Evolutionary conservation across 2,797 vertebrate genomes (phyloP), one percentile per base, ranked within the genome.

Genomic region (Steatocranus sp.): DNA sequence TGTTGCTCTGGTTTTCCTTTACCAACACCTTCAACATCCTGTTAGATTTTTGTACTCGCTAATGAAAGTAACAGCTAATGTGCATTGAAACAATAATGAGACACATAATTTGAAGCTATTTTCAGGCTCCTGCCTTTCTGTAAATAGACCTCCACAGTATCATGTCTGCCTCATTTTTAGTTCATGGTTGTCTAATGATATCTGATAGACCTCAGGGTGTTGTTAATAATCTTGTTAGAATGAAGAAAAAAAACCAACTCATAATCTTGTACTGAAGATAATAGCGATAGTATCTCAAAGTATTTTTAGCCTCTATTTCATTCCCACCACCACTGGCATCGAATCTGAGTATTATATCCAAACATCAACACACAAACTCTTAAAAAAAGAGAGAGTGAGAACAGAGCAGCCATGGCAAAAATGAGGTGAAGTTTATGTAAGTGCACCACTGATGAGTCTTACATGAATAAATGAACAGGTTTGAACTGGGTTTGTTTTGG

Each of bases 381-480:
- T 49, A 77, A 50, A 48, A 15, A 85, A 38, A 68, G 30, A 50
- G 10, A 66, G 76, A 66, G 9, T 17, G 18, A 81, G 79, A 48
- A 49, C 36, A 56, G 43, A 76, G 50, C 20, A 66, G 74, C 76
- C 32, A 74, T 9, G 68, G 80, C 23, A 81, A 79, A 76, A 50
- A 85, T 43, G 38, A 86, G 30, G 76, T 12, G 81, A 82, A 34
- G 83, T 86, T 83, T 85, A 74, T 70, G 43, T 73, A 85, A 90
- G 83, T 46, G 79, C 61, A 46, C 74, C 61, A 75, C 78, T 23
- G 83, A 91, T 90, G 90, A 85, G 88, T 46, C 78, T 83, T 82
- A 81, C 85, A 92, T 95, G 76, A 95, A 94, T 94, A 93, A 94
- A 90, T 93, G 49, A 92, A 76, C 50, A 90, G 88, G 83, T 92